Conservation (phyloP, 1,140 invertebrate genomes). For the Drosophila takahashii region DNA sequence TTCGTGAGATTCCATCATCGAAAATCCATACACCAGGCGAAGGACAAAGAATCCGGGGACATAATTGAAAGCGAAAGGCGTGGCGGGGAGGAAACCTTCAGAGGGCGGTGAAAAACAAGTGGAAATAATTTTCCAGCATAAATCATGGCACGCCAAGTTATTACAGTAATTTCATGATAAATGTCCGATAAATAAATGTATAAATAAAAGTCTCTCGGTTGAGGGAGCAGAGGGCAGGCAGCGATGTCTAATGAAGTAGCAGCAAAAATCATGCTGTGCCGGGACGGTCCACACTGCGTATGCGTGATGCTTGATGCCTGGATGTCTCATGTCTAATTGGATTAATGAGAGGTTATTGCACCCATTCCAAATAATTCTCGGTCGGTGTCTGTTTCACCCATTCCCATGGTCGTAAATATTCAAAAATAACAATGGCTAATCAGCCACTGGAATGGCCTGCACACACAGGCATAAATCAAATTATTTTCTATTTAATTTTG, state of each 20-base stretch:
- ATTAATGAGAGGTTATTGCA: conserved; percentile 34
- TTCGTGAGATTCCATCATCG: conserved; percentile 40
- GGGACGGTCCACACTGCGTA: conserved; percentile 24
- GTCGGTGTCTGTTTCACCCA: background rate
- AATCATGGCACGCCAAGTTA: conserved; percentile 49
- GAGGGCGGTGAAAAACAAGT: conserved; percentile 26
- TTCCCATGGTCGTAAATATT: conserved; percentile 26
- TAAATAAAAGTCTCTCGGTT: conserved; percentile 28
- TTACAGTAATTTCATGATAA: conserved; percentile 69
- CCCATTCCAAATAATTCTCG: background rate
- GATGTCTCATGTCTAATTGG: conserved; percentile 36
- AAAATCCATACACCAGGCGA: conserved; percentile 37
- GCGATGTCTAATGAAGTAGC: conserved; percentile 30
- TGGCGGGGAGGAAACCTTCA: background rate
- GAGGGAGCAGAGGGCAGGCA: background rate
- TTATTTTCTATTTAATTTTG: conserved; percentile 69
- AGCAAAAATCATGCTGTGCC: conserved; percentile 20
- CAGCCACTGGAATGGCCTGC: conserved; percentile 20
- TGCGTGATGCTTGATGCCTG: conserved; percentile 38
- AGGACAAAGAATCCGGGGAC: conserved; percentile 26
- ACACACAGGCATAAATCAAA: conserved; percentile 64
- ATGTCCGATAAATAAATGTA: conserved; percentile 62
- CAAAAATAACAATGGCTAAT: conserved; percentile 45
- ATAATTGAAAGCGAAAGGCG: conserved; percentile 58
- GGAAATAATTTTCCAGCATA: conserved; percentile 47